Evolutionary conservation across 2,113 vertebrate species (phyloP), one percentile per base, ranked within the genome.

Genomic region (Takifugu bimaculatus): DNA sequence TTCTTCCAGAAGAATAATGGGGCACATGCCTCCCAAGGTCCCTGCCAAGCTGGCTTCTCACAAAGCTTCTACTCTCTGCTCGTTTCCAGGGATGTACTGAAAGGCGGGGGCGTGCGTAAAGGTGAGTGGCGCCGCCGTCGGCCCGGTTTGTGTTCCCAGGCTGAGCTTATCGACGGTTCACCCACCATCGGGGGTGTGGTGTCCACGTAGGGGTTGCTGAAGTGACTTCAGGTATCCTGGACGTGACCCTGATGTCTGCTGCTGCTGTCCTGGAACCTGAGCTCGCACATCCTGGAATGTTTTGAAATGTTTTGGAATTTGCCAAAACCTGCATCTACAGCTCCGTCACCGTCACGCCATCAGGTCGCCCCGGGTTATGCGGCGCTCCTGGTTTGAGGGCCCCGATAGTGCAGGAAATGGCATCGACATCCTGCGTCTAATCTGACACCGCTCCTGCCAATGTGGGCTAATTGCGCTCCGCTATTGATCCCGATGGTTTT

Each of bases 391-490:
- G 85, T 84, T 29, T 82, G 74, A 78, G 72, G 79, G 70, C 80
- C 20, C 83, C 74, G 65, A 85, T 85, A 85, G 89, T 85, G 88
- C 86, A 87, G 88, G 88, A 90, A 90, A 90, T 88, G 71, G 82
- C 86, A 89, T 91, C 75, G 88, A 90, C 88, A 86, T 88, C 79
- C 85, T 81, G 70, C 81, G 80, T 88, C 86, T 91, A 88, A 91
- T 91, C 90, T 87, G 81, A 78, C 85, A 63, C 71, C 50, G 66
- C 85, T 85, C 60, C 81, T 90, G 87, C 88, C 88, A 86, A 87
- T 88, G 89, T 83, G 74, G 80, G 82, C 89, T 90, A 89, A 91
- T 90, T 89, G 85, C 85, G 85, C 86, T 87, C 87, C 86, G 82
- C 79, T 87, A 91, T 92, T 85, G 91, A 92, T 91, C 83, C 78